Base-by-base conservation (phyloP, 1,140 invertebrate species). In the Drosophila nikananu region DNA sequence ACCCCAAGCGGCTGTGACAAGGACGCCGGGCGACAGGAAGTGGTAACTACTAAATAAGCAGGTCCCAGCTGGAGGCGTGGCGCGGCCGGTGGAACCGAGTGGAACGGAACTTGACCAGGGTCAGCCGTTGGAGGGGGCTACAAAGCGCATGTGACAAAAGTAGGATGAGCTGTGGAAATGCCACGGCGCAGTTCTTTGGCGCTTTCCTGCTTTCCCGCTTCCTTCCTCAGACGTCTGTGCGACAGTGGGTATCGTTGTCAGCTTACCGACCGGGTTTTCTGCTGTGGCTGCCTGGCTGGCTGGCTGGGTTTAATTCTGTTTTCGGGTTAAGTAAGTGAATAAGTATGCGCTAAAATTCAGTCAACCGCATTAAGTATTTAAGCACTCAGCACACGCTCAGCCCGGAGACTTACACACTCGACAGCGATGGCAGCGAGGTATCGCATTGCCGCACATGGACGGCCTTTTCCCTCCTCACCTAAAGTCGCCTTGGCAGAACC, bases 281-380 rank as follows among this genome's bases (percentile, higher is more conserved):
- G 54, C 67, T 32, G 42, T 59, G 52, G 52, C 52, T 59, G 52
- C 52, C 52, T 59, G 70, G 54, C 35, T 49, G 35, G 42, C 35
- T 59, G 70, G 44, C 15, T 73, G 54, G 71, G 55, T 46, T 74
- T 73, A 73, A 73, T 74, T 74, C 57, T 73, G 71, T 76, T 77
- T 63, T 71, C 62, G 75, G 80, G 76, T 68, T 71, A 71, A 63
- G 46, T 68, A 80, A 89, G 84, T 86, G 84, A 89, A 83, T 80
- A 86, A 86, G 83, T 86, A 87, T 87, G 81, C 86, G 84, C 86
- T 74, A 91, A 89, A 78, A 90, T 80, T 86, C 86, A 89, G 81
- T 91, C 86, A 91, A 91, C 81, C 86, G 71, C 86, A 86, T 82
- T 86, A 89, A 89, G 86, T 89, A 89, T 90, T 89, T 89, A 89